Base-by-base conservation (phyloP, 2,797 vertebrate species). In the Pangasius sanitwongsei region DNA sequence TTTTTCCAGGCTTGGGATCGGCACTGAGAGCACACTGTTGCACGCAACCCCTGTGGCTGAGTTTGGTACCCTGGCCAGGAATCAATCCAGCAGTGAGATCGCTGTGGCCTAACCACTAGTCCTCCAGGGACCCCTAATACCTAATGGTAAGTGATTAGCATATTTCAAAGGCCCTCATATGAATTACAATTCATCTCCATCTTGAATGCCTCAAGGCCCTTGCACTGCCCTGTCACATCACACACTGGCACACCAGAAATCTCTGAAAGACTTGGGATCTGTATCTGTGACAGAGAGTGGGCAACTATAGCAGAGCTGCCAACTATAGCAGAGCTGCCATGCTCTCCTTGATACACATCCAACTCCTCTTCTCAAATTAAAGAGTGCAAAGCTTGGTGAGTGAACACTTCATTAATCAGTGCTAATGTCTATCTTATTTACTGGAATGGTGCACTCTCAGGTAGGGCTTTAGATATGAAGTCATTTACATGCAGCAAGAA, bases 381-480 rank as follows among this genome's bases (percentile, higher is more conserved):
- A 55, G 57, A 80, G 74, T 61, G 84, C 86, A 75, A 82, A 86
- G 69, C 63, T 77, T 61, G 20, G 20, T 55, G 59, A 85, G 80
- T 82, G 69, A 83, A 81, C 86, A 69, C 83, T 89, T 91, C 84
- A 90, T 90, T 91, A 89, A 90, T 89, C 44, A 83, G 63, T 75
- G 87, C 87, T 90, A 90, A 90, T 91, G 90, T 20, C 75, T 20
- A 89, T 85, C 87, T 75, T 91, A 90, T 91, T 92, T 92, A 89
- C 92, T 34, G 53, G 70, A 63, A 86, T 61, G 72, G 48, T 69
- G 78, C 57, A 90, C 86, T 84, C 88, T 87, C 72, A 87, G 90
- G 83, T 90, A 83, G 75, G 80, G 59, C 41, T 61, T 61, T 61
- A 44, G 31, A 85, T 85, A 70, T 53, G 34, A 41, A 89, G 86